These are phyloP conservation scores for Lepidurus apus DNA, from an alignment of 1,140 invertebrate genomes.

Conservation along the genomic window DNA sequence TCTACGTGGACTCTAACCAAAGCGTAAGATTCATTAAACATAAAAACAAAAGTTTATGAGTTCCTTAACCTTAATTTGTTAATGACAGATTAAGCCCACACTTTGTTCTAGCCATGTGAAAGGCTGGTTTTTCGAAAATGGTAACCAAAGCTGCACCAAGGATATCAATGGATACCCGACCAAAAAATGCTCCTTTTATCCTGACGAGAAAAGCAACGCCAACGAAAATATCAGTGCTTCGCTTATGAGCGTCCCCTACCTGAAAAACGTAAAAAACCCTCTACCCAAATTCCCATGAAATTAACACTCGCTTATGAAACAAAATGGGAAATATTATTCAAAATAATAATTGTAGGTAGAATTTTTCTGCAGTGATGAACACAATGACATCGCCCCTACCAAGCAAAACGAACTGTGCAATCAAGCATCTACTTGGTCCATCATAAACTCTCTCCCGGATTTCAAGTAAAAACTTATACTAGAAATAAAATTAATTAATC, in stretches of 20 bases:
- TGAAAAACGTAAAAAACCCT: not conserved
- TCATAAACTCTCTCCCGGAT: constrained; percentile 45
- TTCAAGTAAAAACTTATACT: constrained; percentile 36
- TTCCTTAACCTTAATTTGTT: not conserved
- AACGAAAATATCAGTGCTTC: not conserved
- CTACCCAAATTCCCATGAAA: not conserved
- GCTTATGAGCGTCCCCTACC: constrained; percentile 15
- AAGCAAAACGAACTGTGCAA: constrained; percentile 47
- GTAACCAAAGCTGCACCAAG: not conserved
- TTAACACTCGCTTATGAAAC: not conserved
- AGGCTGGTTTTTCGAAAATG: not conserved
- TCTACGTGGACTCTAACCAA: constrained; percentile 38
- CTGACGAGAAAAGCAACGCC: constrained; percentile 4
- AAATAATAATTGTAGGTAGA: constrained; percentile 25
- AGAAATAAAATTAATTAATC: not conserved
- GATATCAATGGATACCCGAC: not conserved
- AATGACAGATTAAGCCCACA: not conserved
- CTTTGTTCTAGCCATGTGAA: not conserved
- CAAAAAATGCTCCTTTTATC: not conserved
- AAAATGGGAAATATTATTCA: not conserved
- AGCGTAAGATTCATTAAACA: not conserved
- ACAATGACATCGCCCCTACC: constrained; percentile 44
- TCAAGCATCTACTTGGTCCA: constrained; percentile 44
- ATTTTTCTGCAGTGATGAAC: constrained; percentile 45
- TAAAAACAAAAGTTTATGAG: not conserved